Evolutionary conservation across 2,113 vertebrate genomes (phyloP).

Genomic region (Bos javanicus): DNA sequence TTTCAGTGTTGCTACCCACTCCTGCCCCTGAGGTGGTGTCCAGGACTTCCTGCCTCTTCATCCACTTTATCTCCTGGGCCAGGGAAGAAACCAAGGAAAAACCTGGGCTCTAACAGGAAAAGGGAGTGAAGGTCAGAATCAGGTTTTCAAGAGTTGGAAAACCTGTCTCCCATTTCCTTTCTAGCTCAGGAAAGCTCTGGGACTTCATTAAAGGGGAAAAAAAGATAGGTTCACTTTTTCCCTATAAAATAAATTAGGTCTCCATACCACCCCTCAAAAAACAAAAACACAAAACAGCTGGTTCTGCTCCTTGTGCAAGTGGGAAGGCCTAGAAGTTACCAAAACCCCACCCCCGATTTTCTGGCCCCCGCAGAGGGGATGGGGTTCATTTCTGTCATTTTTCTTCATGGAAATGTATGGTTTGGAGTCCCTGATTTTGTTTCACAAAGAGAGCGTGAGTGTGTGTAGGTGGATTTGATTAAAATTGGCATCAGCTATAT

Average conservation of each 20-base stretch:
- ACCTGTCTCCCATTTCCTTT: background rate
- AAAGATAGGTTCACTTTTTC: background rate
- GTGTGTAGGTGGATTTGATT: constrained; percentile 76
- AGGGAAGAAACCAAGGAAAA: background rate
- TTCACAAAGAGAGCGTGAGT: constrained; percentile 71
- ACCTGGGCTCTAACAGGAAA: background rate
- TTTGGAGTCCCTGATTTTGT: constrained; percentile 64
- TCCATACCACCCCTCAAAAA: background rate
- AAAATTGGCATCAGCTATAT: constrained; percentile 76
- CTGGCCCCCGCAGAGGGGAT: constrained; percentile 30
- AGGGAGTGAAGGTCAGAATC: background rate
- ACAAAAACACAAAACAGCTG: background rate
- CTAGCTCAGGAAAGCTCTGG: background rate
- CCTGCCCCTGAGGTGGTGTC: background rate
- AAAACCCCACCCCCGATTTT: background rate
- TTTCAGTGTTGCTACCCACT: background rate
- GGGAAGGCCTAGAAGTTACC: background rate
- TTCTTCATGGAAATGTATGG: constrained; percentile 56
- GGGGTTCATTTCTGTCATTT: constrained; percentile 56
- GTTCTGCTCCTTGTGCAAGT: constrained; percentile 3
- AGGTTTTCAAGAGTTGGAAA: background rate
- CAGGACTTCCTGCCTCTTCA: background rate
- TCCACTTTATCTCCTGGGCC: background rate
- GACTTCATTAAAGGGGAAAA: background rate
- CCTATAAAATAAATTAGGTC: background rate